Evolutionary conservation across 2,888 invertebrate species (phyloP), one percentile per base, ranked within the genome.

Genomic region (Clitarchus hookeri): DNA sequence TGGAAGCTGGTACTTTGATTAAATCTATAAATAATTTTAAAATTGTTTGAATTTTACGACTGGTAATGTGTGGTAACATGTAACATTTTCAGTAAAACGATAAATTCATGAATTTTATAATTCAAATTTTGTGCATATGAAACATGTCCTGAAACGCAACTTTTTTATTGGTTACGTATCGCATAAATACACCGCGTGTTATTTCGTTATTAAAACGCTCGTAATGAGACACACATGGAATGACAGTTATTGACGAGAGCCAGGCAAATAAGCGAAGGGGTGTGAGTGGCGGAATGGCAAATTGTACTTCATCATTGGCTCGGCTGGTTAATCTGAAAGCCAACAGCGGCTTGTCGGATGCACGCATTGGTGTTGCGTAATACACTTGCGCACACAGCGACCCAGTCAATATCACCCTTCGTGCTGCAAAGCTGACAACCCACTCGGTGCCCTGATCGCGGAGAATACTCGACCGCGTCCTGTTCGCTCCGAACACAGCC

Each of bases 251-350:
- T 19, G 65, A 65, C 65, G 65, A 65, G n/a, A 65, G n/a, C 65
- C 65, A n/a, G 19, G 65, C 65, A 65, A 65, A 65, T 65, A n/a
- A 65, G 16, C 16, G 6, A n/a, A 19, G 1, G 65, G 13, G 65
- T 65, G 65, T 65, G 65, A 16, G 19, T 65, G 65, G 65, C 65
- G 19, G 65, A 2, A 65, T 23, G 11, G 65, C 65, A n/a, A 23
- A 65, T 65, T 65, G 65, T 65, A 23, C 8, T 65, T 9, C 23
- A 23, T 65, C 65, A 23, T n/a, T 8, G 16, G 65, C 65, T 65
- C 65, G 65, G 65, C 65, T 65, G n/a, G 65, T 65, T 65, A 19
- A n/a, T 65, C 65, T 65, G 65, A 65, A 65, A 23, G 65, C 65
- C 65, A 65, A n/a, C 65, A 23, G 65, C 65, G 1, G 16, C 65